These are phyloP conservation scores for Stenopsyche tienmushanensis DNA, from an alignment of 1,140 invertebrate species.

Conservation along the genomic window DNA sequence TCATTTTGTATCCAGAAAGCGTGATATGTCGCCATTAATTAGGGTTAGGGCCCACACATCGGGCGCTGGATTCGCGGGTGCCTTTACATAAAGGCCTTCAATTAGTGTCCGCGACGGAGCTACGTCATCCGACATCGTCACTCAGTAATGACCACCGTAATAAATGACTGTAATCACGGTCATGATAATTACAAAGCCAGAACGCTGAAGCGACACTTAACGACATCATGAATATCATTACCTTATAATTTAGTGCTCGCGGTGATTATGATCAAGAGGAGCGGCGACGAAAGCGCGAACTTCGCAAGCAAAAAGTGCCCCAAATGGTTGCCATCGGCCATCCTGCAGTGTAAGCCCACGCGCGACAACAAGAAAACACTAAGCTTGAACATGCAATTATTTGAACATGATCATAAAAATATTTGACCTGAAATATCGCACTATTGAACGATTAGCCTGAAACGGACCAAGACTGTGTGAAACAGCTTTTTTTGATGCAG, in stretches of 20 bases:
- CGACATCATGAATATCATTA: slow-evolving; percentile 17
- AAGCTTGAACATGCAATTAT: too few relatives aligned
- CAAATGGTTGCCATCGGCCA: too few relatives aligned
- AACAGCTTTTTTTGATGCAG: too few relatives aligned
- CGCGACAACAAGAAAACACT: too few relatives aligned
- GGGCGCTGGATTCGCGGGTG: background rate
- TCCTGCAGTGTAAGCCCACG: too few relatives aligned
- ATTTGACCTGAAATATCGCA: too few relatives aligned
- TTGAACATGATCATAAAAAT: too few relatives aligned
- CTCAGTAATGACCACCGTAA: background rate
- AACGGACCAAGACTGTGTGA: too few relatives aligned
- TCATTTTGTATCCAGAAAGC: background rate
- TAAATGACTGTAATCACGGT: slow-evolving; percentile 10
- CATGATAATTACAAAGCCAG: background rate
- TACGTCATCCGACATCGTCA: background rate
- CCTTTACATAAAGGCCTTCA: slow-evolving; percentile 3
- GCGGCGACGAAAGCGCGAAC: background rate
- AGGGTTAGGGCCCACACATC: background rate
- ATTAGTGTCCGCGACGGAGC: background rate
- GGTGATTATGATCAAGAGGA: too few relatives aligned
- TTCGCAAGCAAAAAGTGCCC: background rate
- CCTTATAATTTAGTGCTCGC: background rate
- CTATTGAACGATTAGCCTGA: too few relatives aligned
- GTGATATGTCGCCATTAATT: slow-evolving; percentile 22
- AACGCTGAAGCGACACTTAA: slow-evolving; percentile 14